A percentile compares a stretch with the other conserved stretches of the same genome.
phyloP scores from a whole-genome alignment of 2,888 invertebrate species.

The Panzeria rudis region DNA sequence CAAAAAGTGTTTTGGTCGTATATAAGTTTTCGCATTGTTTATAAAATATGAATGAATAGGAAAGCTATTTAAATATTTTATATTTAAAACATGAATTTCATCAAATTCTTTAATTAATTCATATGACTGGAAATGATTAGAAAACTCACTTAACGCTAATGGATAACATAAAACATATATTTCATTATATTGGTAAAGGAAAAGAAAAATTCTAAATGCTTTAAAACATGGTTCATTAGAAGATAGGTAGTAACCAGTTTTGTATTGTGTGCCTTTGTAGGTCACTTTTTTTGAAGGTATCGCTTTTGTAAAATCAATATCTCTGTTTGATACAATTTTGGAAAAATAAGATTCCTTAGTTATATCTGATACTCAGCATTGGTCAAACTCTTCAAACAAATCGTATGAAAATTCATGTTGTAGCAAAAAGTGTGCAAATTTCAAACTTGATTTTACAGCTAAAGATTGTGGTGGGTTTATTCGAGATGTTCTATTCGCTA shows the following conservation, averaged over 20 bases:
- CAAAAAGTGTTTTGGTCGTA: constrained; percentile 28
- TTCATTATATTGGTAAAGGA: constrained; percentile 22
- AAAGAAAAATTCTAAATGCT: constrained; percentile 24
- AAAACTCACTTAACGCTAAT: too few relatives aligned
- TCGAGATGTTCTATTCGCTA: constrained; percentile 61
- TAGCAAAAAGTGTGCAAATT: constrained; percentile 60
- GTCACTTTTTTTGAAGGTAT: neutral
- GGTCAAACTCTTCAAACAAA: neutral
- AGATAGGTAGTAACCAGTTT: neutral
- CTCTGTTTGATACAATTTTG: constrained; percentile 2
- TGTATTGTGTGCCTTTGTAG: constrained; percentile 3
- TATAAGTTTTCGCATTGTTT: constrained; percentile 31
- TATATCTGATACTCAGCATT: neutral
- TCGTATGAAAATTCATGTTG: constrained; percentile 21
- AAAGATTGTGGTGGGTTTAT: constrained; percentile 62
- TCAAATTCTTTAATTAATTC: constrained; percentile 38
- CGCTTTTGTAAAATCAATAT: constrained; percentile 16
- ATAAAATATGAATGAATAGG: constrained; percentile 34
- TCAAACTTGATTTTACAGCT: constrained; percentile 58
- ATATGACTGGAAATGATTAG: constrained; percentile 30
- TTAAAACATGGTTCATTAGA: neutral
- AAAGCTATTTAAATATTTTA: constrained; percentile 27
- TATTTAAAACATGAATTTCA: constrained; percentile 26
- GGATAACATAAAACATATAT: constrained; percentile 22
- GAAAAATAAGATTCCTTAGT: constrained; percentile 13